Percentiles rank a stretch among this genome's conserved stretches.
Evolutionary conservation across 2,113 vertebrate genomes (phyloP).

Genomic region (Perca schrenkii): DNA sequence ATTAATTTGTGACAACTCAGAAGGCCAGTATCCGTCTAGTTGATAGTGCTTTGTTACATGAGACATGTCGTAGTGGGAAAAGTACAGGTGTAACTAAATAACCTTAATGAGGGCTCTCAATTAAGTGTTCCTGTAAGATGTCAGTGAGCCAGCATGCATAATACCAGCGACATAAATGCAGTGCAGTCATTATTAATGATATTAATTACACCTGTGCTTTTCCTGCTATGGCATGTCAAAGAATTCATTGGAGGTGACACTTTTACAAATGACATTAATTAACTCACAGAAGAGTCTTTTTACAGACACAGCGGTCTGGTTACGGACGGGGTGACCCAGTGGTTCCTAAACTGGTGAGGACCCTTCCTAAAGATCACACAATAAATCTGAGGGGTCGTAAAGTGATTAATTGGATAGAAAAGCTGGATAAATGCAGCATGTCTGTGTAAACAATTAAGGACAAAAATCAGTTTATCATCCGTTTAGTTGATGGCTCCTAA

Average conservation of each 20-base stretch:
- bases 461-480: not conserved
- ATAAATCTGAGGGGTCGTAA: not conserved
- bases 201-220: conserved; percentile 1
- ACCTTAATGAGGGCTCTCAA: not conserved
- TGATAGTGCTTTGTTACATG: not conserved
- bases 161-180: not conserved
- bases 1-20: not conserved
- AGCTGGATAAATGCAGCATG: not conserved
- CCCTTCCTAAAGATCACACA: not conserved
- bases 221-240: conserved; percentile 3
- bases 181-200: conserved; percentile 1
- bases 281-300: not conserved
- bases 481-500: not conserved
- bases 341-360: too few relatives aligned
- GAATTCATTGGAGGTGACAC: not conserved
- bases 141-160: not conserved
- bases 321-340: not conserved
- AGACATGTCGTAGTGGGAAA: not conserved
- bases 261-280: not conserved
- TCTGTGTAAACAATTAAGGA: not conserved
- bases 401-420: not conserved
- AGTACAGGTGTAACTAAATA: not conserved
- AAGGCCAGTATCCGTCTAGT: not conserved
- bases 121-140: not conserved
- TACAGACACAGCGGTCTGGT: not conserved